Evolutionary conservation across 1,140 invertebrate genomes (phyloP), one percentile per base, ranked within the genome.

Genomic region (Antheraea mylitta): DNA sequence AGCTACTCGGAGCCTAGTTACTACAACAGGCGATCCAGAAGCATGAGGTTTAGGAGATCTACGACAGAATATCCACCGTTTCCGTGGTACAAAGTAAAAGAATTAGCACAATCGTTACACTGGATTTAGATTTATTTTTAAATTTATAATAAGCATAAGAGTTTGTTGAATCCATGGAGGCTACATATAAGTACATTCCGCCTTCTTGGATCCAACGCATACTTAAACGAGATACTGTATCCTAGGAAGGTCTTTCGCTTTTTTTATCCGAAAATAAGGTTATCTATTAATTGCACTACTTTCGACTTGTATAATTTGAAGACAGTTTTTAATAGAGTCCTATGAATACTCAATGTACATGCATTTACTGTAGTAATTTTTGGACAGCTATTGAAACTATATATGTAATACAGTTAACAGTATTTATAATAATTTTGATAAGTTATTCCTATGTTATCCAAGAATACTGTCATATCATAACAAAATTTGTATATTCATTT

Each of bases 1-100:
- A 89, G 79, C 69, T 92, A 91, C 69, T 65, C 78, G 45, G 88
- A 89, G 65, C 76, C 86, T 22, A 83, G 80, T 71, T 89, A 83
- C 77, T 91, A 92, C 82, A 88, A 92, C 78, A 79, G 92, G 66
- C 81, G 90, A 75, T 81, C 93, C 89, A 80, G 93, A 92, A 75
- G 91, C 80, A 77, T 93, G 86, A 81, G 92, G 75, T 86, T 91
- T 80, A 80, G 87, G 83, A 79, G 86, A 79, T 75, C 79, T 68
- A 75, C 89, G 19, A 73, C 76, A 58, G 91, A 92, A 63, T 90
- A 91, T 69, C 94, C 94, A 48, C 92, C 92, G 4, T 96, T 96
- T 81, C 96, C 96, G 48, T 96, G 96, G 95, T 91, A 95, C 79
- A 95, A 95, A 92, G 95, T 95, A 7, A 93, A 93, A 80, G 93